Percentiles rank a stretch among this genome's conserved stretches.
These are phyloP conservation scores for Actinopyga echinites DNA, from an alignment of 53 echinoderm and acorn worm species.

Conservation along the genomic window DNA sequence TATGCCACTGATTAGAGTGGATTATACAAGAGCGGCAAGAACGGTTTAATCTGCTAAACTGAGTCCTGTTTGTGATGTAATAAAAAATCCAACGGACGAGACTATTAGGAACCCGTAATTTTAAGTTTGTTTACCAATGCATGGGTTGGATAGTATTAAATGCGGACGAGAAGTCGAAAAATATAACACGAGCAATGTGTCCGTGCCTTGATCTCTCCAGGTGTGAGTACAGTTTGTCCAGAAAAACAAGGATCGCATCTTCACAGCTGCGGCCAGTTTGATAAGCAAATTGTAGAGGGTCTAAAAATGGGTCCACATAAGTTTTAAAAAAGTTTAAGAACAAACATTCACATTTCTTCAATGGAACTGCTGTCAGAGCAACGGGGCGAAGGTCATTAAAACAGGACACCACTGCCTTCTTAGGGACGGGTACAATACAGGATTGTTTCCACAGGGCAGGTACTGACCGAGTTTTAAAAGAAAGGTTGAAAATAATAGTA, in stretches of 20 bases:
- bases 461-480: neutral
- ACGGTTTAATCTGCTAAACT: neutral
- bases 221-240: neutral
- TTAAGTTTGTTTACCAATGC: neutral
- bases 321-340: neutral
- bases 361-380: conserved; percentile 8
- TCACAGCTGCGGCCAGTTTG: neutral
- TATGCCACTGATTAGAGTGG: too few species aligned
- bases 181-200: neutral
- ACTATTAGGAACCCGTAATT: neutral
- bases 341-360: conserved; percentile 15
- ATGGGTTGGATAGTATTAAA: conserved; percentile 25
- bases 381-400: conserved; percentile 28
- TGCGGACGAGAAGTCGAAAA: too few species aligned
- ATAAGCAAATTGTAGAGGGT: conserved; percentile 11
- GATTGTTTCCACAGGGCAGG: too few species aligned
- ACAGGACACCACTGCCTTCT: neutral
- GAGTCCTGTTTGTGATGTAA: conserved; percentile 1
- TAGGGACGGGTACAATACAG: conserved; percentile 12
- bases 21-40: too few species aligned
- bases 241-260: neutral
- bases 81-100: neutral
- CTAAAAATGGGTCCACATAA: neutral
- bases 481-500: neutral
- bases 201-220: neutral